Evolutionary conservation across 2,888 invertebrate genomes (phyloP), one percentile per base, ranked within the genome.

Genomic region (Chalcis sispes): DNA sequence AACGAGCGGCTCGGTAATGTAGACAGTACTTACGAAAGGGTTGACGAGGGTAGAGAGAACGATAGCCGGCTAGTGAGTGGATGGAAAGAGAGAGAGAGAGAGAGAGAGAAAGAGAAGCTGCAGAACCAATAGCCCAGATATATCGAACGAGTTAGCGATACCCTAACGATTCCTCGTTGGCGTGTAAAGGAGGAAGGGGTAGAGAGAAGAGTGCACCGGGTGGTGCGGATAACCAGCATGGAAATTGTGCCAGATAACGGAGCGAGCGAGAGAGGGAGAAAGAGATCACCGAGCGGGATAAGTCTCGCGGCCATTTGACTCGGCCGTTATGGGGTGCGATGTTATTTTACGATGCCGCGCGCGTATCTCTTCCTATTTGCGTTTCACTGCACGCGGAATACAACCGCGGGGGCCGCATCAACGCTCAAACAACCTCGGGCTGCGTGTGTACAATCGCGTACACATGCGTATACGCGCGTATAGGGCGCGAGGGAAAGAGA

Each of bases 91-190:
- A 20, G 13, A 5, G 25, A 52, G 18, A 13, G 13, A 25, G 25
- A 52, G 1, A 13, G 10, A 52, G 20, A 48, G 20, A 48, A 3
- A 25, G 13, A 29, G 56, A 18, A 8, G 32, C 13, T 13, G 64
- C 40, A 66, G 23, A 10, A 56, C 65, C 66, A 78, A 79, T 78
- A 77, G 64, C 76, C 78, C 77, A 80, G 80, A 82, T 83, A 78
- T 81, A 85, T 85, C 83, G 83, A 83, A 83, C 83, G 82, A 83
- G 83, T 84, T 83, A 81, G 83, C 82, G 85, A 86, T 86, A 85
- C 83, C 83, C 84, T 85, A 85, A 86, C 82, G 84, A 85, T 85
- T 82, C 77, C 77, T 79, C 75, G 77, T 78, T 71, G 46, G 66
- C 42, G 58, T 78, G n/a, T n/a, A n/a, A n/a, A n/a, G n/a, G n/a